Percentiles rank a stretch among this genome's conserved stretches.
phyloP scores from a whole-genome alignment of 2,888 invertebrate genomes.

The Cataglyphis rosenhaueri region DNA sequence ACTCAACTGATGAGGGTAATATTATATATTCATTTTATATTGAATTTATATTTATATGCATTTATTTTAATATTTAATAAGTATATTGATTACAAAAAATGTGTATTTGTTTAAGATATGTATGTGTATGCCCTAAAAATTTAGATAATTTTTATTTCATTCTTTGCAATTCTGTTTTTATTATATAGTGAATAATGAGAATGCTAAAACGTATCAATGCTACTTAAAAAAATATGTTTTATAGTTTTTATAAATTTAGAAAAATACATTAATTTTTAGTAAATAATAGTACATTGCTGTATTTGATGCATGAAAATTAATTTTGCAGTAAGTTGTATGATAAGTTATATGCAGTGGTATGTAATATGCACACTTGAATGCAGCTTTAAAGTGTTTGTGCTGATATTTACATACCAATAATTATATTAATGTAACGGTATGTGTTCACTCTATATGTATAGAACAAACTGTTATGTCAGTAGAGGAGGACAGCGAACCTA shows the following conservation, averaged over 20 bases:
- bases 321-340: conserved; percentile 10
- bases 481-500: conserved; percentile 93
- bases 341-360: neutral
- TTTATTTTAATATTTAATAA: conserved; percentile 22
- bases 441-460: conserved; percentile 77
- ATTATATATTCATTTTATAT: neutral
- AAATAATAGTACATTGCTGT: neutral
- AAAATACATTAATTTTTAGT: neutral
- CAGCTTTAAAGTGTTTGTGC: neutral
- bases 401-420: conserved; percentile 47
- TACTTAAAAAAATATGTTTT: neutral
- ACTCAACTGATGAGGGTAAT: conserved; percentile 94
- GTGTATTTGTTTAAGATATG: neutral
- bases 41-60: neutral
- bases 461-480: conserved; percentile 83
- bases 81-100: neutral
- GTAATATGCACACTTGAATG: neutral
- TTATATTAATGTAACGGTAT: conserved; percentile 79
- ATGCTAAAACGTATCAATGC: neutral
- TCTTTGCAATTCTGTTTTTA: neutral
- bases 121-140: neutral
- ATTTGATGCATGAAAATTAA: conserved; percentile 2
- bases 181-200: neutral
- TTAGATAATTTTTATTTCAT: neutral
- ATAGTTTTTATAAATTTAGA: neutral